Conservation (phyloP, 2,797 vertebrate genomes). For the Chiloscyllium punctatum region DNA sequence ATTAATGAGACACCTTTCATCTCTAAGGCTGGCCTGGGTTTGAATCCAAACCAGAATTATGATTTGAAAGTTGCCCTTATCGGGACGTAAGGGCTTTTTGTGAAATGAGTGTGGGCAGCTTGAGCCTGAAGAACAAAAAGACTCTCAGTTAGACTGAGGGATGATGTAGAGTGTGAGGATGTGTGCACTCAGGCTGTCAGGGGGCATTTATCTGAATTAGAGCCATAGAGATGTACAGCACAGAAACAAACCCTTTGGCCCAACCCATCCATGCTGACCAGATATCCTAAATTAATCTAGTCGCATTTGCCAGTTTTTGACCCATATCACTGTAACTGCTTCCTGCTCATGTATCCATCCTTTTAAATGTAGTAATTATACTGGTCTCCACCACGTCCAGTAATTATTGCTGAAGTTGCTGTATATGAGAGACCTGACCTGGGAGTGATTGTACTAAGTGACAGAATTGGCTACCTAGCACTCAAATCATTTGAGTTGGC, state of each 20-base stretch:
- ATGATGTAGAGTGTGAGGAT: not conserved
- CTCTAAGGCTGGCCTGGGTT: not conserved
- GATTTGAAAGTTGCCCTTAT: not conserved
- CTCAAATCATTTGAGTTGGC: not conserved
- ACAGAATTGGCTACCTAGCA: not conserved
- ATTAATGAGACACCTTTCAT: not conserved
- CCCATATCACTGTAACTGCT: too few relatives aligned
- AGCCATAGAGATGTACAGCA: too few relatives aligned
- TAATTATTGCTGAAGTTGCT: not conserved
- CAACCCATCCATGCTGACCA: too few relatives aligned
- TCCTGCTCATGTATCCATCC: too few relatives aligned
- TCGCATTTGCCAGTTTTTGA: too few relatives aligned
- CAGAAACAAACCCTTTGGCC: too few relatives aligned
- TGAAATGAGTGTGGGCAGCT: not conserved
- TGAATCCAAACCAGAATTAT: not conserved
- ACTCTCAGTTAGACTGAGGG: not conserved
- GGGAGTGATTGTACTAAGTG: not conserved
- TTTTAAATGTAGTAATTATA: too few relatives aligned
- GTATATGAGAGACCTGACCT: not conserved
- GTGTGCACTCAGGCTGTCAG: not conserved
- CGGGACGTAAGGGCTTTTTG: not conserved
- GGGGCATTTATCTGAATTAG: not conserved
- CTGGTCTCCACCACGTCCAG: too few relatives aligned
- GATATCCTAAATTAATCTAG: too few relatives aligned
- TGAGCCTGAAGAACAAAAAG: not conserved